Conservation (phyloP, 2,888 invertebrate genomes). For the Cataglyphis livida region DNA sequence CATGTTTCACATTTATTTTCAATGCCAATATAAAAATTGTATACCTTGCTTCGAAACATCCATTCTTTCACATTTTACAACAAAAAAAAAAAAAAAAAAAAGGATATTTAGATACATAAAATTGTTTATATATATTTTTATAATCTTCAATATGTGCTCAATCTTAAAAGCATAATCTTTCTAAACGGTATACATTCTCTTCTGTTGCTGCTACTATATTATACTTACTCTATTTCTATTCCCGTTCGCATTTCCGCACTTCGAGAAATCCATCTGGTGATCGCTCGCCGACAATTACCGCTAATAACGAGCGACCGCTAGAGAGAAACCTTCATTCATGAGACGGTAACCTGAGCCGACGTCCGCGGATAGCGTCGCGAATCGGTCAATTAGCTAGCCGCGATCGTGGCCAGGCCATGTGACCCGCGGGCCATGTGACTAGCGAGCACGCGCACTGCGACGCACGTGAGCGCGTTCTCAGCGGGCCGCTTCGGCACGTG, state of each 20-base stretch:
- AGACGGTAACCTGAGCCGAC: not conserved
- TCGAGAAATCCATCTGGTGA: not conserved
- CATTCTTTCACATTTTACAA: not conserved
- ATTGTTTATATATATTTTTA: not conserved
- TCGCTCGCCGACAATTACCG: slow-evolving; percentile 8
- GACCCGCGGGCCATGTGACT: slow-evolving; percentile 29
- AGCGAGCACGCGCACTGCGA: slow-evolving; percentile 63
- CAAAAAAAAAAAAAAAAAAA: not conserved
- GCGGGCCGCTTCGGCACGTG: slow-evolving; percentile 68
- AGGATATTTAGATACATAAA: not conserved
- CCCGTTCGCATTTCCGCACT: not conserved
- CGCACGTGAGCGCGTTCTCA: slow-evolving; percentile 59
- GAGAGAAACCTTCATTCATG: slow-evolving; percentile 14
- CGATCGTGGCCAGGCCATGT: slow-evolving; percentile 16
- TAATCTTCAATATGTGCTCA: not conserved
- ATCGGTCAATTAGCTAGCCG: slow-evolving; percentile 1
- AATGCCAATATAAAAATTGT: not conserved
- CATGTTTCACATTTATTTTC: not conserved
- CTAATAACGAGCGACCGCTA: not conserved
- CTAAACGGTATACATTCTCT: not conserved
- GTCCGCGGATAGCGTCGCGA: not conserved
- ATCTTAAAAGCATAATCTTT: not conserved
- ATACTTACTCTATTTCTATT: not conserved
- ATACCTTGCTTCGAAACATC: not conserved
- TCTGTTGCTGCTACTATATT: too few relatives aligned